phyloP scores from a whole-genome alignment of 2,888 invertebrate genomes.

The Noctua janthe region DNA sequence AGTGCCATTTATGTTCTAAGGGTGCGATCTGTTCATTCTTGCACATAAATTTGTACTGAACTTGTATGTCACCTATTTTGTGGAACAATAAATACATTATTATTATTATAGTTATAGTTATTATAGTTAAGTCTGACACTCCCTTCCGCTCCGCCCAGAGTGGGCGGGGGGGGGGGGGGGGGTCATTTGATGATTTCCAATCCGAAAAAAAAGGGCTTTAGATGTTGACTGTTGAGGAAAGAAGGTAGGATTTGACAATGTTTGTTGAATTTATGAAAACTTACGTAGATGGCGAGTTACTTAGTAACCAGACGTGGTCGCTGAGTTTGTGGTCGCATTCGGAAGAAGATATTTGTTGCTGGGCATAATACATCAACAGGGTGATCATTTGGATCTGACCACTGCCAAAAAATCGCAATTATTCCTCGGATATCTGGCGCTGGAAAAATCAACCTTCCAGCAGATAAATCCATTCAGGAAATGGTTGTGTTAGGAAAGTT shows the following conservation, averaged over 20 bases:
- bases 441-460: background rate
- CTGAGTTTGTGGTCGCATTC: background rate
- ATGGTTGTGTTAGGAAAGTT: background rate
- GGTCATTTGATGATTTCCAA: too few species aligned
- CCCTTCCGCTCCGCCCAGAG: too few species aligned
- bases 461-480: background rate
- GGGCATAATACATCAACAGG: background rate
- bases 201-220: too few species aligned
- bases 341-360: background rate
- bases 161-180: too few species aligned
- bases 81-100: too few species aligned
- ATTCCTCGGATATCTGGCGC: background rate
- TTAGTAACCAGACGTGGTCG: background rate
- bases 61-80: too few species aligned
- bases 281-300: background rate
- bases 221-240: background rate
- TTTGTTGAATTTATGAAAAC: background rate
- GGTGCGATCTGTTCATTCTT: too few species aligned
- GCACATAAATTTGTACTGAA: too few species aligned
- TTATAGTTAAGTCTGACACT: too few species aligned
- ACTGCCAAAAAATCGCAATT: background rate
- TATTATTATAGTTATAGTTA: too few species aligned
- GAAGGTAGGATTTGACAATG: background rate
- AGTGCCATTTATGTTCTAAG: too few species aligned
- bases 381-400: background rate